Percentiles rank a stretch among this genome's conserved stretches.
Conservation (phyloP, 2,888 invertebrate genomes). For the Dryobotodes eremita region DNA sequence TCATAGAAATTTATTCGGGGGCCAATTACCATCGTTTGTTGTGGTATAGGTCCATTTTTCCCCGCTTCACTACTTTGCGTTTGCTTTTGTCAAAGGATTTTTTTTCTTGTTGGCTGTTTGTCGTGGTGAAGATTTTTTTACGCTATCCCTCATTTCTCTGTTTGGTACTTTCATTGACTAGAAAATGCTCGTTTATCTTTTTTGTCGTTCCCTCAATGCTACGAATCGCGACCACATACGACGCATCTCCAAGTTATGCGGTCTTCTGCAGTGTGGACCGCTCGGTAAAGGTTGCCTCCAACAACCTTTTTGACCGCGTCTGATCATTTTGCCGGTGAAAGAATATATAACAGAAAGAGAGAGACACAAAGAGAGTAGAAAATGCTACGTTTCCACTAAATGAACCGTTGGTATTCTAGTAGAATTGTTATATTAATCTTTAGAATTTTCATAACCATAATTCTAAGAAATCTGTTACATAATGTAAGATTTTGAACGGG, state of each 20-base stretch:
- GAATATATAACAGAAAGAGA: background rate
- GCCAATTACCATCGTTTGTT: slow-evolving; percentile 63
- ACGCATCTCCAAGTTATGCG: background rate
- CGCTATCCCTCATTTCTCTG: background rate
- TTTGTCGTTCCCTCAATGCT: background rate
- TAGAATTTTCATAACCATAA: background rate
- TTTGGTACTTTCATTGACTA: background rate
- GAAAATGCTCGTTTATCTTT: background rate
- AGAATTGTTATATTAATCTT: background rate
- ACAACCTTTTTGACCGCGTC: background rate
- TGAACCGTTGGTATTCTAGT: background rate
- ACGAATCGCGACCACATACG: background rate
- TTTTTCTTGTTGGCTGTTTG: background rate
- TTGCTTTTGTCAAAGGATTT: slow-evolving; percentile 20
- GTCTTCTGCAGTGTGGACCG: background rate
- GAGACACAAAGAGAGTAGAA: no score
- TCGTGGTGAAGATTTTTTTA: background rate
- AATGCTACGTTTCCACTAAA: background rate
- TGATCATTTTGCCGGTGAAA: background rate
- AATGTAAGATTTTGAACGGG: slow-evolving; percentile 27
- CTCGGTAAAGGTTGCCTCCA: background rate
- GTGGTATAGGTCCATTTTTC: slow-evolving; percentile 52
- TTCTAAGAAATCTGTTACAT: slow-evolving; percentile 3
- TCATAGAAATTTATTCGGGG: slow-evolving; percentile 67
- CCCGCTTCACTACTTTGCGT: slow-evolving; percentile 36